Evolutionary conservation across 2,113 vertebrate species (phyloP).

Genomic region (Opisthocomus hoazin): DNA sequence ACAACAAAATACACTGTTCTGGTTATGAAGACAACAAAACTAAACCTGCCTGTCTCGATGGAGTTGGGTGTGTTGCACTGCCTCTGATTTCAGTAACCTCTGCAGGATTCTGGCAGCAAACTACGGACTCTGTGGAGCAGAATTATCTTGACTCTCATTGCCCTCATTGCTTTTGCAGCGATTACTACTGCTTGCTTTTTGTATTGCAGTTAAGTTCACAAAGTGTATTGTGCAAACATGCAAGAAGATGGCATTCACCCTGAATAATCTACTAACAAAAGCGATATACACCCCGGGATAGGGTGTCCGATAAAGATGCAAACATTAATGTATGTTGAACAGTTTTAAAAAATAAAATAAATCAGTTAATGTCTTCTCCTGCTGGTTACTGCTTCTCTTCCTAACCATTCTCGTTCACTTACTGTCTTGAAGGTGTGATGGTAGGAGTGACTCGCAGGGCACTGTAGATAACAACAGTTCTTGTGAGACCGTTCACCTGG

Average conservation of each 20-base stretch:
- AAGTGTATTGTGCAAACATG: neutral
- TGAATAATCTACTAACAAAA: neutral
- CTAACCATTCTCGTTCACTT: neutral
- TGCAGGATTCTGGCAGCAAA: neutral
- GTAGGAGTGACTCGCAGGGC: neutral
- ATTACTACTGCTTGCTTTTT: neutral
- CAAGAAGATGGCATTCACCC: neutral
- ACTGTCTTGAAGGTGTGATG: neutral
- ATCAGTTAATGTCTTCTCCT: neutral
- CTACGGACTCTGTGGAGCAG: neutral
- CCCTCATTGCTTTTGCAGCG: neutral
- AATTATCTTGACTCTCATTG: neutral
- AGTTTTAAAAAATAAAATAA: neutral
- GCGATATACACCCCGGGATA: neutral
- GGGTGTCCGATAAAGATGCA: neutral
- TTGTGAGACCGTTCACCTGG: neutral
- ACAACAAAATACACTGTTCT: neutral
- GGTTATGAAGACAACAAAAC: neutral
- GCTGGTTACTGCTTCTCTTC: neutral
- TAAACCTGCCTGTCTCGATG: neutral
- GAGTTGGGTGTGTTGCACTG: neutral
- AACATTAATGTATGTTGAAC: neutral
- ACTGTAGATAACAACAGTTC: neutral
- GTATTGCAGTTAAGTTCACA: neutral
- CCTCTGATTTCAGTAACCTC: neutral